phyloP scores from a whole-genome alignment of 2,113 vertebrate species.

The Epinephelus moara region DNA sequence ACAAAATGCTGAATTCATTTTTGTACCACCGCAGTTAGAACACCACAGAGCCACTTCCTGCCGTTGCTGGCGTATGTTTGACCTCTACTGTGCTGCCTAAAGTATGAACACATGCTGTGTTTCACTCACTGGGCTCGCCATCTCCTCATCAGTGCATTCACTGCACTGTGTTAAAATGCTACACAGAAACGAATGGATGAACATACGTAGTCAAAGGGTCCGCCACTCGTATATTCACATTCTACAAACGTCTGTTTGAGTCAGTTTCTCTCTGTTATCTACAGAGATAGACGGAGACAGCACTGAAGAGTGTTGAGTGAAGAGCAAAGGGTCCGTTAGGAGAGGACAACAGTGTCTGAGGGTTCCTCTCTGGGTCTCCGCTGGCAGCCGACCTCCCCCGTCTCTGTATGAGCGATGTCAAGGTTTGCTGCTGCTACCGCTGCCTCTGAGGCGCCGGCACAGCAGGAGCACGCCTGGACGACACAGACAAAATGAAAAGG shows the following conservation, averaged over 20 bases:
- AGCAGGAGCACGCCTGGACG: constrained; percentile 89
- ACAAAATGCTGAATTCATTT: constrained; percentile 7
- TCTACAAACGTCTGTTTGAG: constrained; percentile 1
- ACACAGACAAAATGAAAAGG: constrained; percentile 3
- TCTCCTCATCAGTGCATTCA: constrained; percentile 24
- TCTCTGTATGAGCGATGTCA: constrained; percentile 82
- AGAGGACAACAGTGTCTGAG: neutral
- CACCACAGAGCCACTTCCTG: constrained; percentile 7
- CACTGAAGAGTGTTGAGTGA: neutral
- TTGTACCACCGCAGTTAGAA: neutral
- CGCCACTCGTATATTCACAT: constrained; percentile 28
- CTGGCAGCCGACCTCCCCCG: constrained; percentile 68
- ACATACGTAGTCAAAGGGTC: neutral
- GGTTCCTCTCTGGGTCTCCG: constrained; percentile 69
- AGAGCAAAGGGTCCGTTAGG: no score
- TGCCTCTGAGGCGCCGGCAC: constrained; percentile 81
- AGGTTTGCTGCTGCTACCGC: constrained; percentile 81
- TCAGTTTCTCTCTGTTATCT: neutral
- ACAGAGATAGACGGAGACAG: constrained; percentile 14
- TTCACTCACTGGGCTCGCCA: neutral
- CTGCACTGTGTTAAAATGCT: neutral
- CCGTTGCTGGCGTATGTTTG: neutral
- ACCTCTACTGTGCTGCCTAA: neutral
- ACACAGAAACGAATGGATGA: constrained; percentile 2
- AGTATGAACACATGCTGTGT: neutral